Evolutionary conservation across 2,888 invertebrate species (phyloP).

Genomic region (Mythimna ferrago): DNA sequence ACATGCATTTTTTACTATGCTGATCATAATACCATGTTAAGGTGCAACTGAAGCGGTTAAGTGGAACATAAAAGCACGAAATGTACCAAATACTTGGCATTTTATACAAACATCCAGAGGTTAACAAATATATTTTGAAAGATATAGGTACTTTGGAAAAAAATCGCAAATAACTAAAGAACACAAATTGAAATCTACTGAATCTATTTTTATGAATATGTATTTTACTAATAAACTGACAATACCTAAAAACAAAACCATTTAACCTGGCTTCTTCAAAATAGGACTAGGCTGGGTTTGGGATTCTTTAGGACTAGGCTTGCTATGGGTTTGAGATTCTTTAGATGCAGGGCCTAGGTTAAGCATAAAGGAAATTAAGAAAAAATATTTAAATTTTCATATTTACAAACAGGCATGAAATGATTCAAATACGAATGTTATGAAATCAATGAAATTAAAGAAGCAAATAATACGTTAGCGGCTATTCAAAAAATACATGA

Average conservation of each 20-base stretch:
- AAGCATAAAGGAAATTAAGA: conserved; percentile 36
- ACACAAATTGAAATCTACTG: conserved; percentile 10
- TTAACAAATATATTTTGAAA: not conserved
- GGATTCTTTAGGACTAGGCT: conserved; percentile 25
- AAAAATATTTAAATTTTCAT: conserved; percentile 11
- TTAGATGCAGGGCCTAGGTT: conserved; percentile 55
- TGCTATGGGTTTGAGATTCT: conserved; percentile 54
- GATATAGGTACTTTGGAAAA: not conserved
- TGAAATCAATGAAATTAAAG: conserved; percentile 20
- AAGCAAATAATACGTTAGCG: conserved; percentile 37
- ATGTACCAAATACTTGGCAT: conserved; percentile 4
- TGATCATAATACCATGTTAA: conserved; percentile 33
- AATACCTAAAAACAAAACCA: conserved; percentile 39
- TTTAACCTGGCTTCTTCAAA: conserved; percentile 60
- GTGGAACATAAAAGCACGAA: conserved; percentile 13
- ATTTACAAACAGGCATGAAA: conserved; percentile 17
- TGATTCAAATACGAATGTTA: not conserved
- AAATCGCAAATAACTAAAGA: conserved; percentile 14
- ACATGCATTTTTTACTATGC: conserved; percentile 73
- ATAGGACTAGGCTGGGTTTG: conserved; percentile 45
- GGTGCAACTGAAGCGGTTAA: conserved; percentile 42
- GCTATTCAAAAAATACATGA: conserved; percentile 20
- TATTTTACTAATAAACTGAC: conserved; percentile 21
- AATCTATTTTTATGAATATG: conserved; percentile 15
- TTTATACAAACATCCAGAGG: not conserved